Base-by-base conservation (phyloP, 2,888 invertebrate genomes). In the Antitype chi region DNA sequence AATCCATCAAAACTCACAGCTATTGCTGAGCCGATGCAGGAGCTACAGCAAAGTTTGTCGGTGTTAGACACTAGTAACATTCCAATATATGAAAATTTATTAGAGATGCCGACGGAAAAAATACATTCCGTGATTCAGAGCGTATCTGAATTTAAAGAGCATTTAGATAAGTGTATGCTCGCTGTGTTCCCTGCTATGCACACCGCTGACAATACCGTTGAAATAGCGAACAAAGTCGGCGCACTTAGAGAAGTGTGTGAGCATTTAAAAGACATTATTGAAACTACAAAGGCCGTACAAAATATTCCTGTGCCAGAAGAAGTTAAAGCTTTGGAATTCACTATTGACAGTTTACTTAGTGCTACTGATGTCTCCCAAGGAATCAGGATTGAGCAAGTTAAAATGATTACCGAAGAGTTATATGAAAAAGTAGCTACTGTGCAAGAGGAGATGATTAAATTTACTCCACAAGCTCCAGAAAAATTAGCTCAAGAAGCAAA, bases 1-100 rank as follows among this genome's bases (percentile, higher is more conserved):
- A 92, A 92, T 78, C 86, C 92, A 25, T 88, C 92, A 11, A 94
- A 94, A 86, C 87, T 96, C 69, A 86, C 89, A 67, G 90, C 90
- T 23, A 92, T 97, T 76, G 94, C 95, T 47, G 92, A 95, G 71
- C 96, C 96, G 0, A 92, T 96, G 91, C 93, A 93, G 82, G 94
- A 94, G 80, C 85, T 96, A 20, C 93, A 94, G 57, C 92, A 95
- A 85, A 91, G 92, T 90, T 91, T 96, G 76, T 94, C 94, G 68
- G 90, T 94, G 69, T 86, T 96, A 90, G 94, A 95, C 85, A 87
- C 88, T 76, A 92, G 87, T 88, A 94, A 95, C 92, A 94, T 96
- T 94, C 94, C 94, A 93, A 89, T 94, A 87, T 95, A 92, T 86
- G 94, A 95, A 92, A 91, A 93, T 90, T 91, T 94, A 85, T 87